Base-by-base conservation (phyloP, 2,888 invertebrate genomes). In the Meliscaeva auricollis region DNA sequence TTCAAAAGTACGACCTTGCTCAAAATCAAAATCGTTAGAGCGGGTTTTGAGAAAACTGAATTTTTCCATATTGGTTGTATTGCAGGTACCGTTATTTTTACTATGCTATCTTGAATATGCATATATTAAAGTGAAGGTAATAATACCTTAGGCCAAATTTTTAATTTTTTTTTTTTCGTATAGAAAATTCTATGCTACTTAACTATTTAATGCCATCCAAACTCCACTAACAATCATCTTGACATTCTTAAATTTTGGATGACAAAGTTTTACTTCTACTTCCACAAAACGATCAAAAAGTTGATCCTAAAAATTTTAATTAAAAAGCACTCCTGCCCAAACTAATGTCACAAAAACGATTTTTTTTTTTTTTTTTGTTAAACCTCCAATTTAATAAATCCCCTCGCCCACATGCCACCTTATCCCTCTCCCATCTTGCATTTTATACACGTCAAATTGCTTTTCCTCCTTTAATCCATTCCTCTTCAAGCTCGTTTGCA, bases 271-370 rank as follows among this genome's bases (percentile, higher is more conserved):
- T 38, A 5, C 2, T 11, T 38, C 7, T 54, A 69, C 60, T 41
- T 26, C 15, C 38, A 54, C 11, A 11, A 30, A 52, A 62, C n/a
- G 15, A 75, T 76, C 62, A 66, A 69, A 68, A 83, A 74, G 56
- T 78, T 78, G 44, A 44, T 69, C 69, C 15, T n/a, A 30, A 22
- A 73, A 69, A 56, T 74, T 83, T 83, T 78, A 83, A 74, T 83
- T 74, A 83, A 83, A 83, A 78, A 48, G 8, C 66, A 54, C 30
- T 69, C 68, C 50, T 74, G n/a, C 44, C 46, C 48, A 41, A 83
- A 69, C 68, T 62, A 48, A 69, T 78, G 78, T 83, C 83, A 78
- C 83, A 20, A 56, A 72, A 83, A 73, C 77, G 78, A 74, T 58
- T 77, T 74, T 58, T 38, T 78, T 62, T 77, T 26, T 35, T 38